These are phyloP conservation scores for Protobothrops mucrosquamatus DNA, from an alignment of 2,113 vertebrate species.

Conservation along the genomic window DNA sequence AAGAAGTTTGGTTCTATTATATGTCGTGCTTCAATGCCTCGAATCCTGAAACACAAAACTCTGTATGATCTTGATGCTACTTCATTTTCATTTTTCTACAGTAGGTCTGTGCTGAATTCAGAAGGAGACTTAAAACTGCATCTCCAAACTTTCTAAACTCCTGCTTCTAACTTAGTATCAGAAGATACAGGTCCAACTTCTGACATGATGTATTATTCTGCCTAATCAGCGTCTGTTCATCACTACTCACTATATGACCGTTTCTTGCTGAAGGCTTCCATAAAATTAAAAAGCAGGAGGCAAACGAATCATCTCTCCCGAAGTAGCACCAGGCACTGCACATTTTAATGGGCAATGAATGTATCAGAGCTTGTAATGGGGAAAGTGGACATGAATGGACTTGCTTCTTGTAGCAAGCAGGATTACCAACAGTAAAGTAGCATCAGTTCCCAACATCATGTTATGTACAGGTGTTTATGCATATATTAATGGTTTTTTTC, in stretches of 20 bases:
- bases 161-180: background rate
- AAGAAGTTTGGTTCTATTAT: too few species aligned
- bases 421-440: background rate
- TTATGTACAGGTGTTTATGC: background rate
- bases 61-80: background rate
- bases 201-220: background rate
- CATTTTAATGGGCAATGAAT: background rate
- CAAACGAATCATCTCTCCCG: background rate
- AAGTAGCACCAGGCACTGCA: background rate
- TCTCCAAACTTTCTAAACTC: background rate
- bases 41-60: background rate
- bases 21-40: too few species aligned
- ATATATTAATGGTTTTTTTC: background rate
- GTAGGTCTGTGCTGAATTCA: background rate
- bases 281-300: background rate
- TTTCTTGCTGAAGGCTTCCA: background rate
- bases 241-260: background rate
- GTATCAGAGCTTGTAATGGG: background rate
- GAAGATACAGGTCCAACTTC: background rate
- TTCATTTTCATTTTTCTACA: background rate
- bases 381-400: background rate
- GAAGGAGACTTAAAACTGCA: background rate
- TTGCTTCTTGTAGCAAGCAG: background rate
- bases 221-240: background rate
- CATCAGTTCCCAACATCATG: background rate